phyloP scores from a whole-genome alignment of 2,888 invertebrate species.

The Watsonalla cultraria region DNA sequence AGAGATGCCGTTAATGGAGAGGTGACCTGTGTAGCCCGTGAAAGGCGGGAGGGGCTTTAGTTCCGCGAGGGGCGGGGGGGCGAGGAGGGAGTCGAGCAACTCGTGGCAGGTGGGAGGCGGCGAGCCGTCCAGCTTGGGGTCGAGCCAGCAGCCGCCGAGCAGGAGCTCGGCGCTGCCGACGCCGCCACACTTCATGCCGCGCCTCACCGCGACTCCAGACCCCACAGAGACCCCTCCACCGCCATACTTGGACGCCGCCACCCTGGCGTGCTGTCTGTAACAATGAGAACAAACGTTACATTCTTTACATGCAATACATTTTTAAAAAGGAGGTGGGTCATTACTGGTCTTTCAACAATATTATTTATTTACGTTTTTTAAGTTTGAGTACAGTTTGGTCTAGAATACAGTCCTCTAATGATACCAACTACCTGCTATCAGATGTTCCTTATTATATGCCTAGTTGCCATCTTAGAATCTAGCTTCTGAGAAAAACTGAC shows the following conservation, averaged over 20 bases:
- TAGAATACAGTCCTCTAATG: no score
- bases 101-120: slow-evolving; percentile 77
- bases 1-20: slow-evolving; percentile 92
- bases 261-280: slow-evolving; percentile 68
- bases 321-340: background rate
- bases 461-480: no score
- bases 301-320: background rate
- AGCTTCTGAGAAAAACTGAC: no score
- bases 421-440: no score
- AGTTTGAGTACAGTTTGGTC: no score
- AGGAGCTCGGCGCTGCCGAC: slow-evolving; percentile 80
- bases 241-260: slow-evolving; percentile 77
- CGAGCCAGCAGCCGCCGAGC: slow-evolving; percentile 86
- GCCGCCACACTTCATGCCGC: slow-evolving; percentile 80
- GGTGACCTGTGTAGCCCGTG: slow-evolving; percentile 90
- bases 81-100: slow-evolving; percentile 84
- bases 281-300: slow-evolving; percentile 25
- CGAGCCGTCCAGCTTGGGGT: slow-evolving; percentile 75
- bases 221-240: slow-evolving; percentile 68
- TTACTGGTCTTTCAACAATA: no score
- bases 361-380: no score
- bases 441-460: no score
- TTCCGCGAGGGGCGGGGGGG: slow-evolving; percentile 85
- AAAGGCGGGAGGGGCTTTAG: slow-evolving; percentile 90
- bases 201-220: slow-evolving; percentile 64